These are phyloP conservation scores for Monochamus saltuarius DNA, from an alignment of 1,140 invertebrate genomes.

Conservation along the genomic window DNA sequence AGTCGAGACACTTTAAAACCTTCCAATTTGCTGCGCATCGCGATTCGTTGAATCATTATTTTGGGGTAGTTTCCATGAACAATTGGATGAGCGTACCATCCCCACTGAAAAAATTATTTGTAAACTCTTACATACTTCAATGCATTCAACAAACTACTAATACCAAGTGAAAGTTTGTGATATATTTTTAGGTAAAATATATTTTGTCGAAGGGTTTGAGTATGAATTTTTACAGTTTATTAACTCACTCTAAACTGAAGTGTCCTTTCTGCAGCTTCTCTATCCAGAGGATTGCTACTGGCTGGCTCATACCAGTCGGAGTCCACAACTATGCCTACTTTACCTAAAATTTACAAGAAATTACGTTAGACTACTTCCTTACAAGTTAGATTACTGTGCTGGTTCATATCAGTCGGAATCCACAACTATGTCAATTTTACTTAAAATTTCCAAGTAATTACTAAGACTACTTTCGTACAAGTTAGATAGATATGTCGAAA, in stretches of 20 bases:
- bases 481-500: no score
- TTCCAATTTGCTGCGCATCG: slow-evolving; percentile 59
- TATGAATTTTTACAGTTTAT: no score
- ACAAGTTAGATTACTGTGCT: background rate
- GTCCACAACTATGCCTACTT: slow-evolving; percentile 21
- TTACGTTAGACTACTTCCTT: no score
- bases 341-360: slow-evolving; percentile 11
- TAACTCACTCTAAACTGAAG: slow-evolving; percentile 16
- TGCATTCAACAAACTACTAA: no score
- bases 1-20: slow-evolving; percentile 59
- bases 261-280: slow-evolving; percentile 10
- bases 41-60: slow-evolving; percentile 60
- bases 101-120: slow-evolving; percentile 57
- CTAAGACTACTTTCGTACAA: no score
- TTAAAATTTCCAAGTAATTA: slow-evolving; percentile 1
- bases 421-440: slow-evolving; percentile 20
- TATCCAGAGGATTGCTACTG: slow-evolving; percentile 9
- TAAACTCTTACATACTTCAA: no score
- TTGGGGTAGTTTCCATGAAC: slow-evolving; percentile 65
- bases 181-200: no score
- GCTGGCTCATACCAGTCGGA: slow-evolving; percentile 22
- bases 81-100: slow-evolving; percentile 65
- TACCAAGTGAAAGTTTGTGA: no score
- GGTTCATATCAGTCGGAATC: slow-evolving; percentile 23
- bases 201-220: no score